phyloP scores from a whole-genome alignment of 2,888 invertebrate species.

The Megastigmus dorsalis region DNA sequence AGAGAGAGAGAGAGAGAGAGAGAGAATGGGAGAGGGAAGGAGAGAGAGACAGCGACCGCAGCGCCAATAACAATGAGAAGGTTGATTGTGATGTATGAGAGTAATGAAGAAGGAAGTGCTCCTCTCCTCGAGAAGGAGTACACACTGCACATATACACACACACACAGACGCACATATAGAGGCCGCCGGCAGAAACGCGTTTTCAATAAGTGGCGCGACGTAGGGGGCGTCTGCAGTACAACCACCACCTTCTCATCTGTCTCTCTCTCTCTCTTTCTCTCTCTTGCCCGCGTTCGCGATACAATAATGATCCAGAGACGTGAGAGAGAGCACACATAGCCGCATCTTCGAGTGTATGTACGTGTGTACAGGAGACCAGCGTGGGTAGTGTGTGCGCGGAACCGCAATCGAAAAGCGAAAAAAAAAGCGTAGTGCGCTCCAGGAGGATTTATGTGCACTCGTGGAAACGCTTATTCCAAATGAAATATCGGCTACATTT shows the following conservation, averaged over 20 bases:
- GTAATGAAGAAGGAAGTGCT: conserved; percentile 20
- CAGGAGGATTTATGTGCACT: conserved; percentile 40
- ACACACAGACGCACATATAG: background rate
- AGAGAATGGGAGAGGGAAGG: no score
- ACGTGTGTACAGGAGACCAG: background rate
- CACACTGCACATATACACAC: background rate
- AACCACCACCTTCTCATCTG: no score
- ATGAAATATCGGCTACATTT: conserved; percentile 42
- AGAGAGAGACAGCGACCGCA: no score
- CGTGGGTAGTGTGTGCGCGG: background rate
- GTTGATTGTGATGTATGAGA: conserved; percentile 35
- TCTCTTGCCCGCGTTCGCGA: background rate
- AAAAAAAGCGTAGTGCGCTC: no score
- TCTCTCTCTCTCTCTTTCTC: background rate
- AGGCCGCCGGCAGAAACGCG: background rate
- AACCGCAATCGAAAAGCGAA: no score
- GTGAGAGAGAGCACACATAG: no score
- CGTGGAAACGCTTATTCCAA: conserved; percentile 27
- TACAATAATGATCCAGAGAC: conserved; percentile 16
- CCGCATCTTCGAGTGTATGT: background rate
- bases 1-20: no score
- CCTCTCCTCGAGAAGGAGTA: background rate
- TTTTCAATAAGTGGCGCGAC: conserved; percentile 11
- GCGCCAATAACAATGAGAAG: conserved; percentile 13
- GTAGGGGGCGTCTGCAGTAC: no score